phyloP scores from a whole-genome alignment of 2,113 vertebrate species.

The Sander vitreus region DNA sequence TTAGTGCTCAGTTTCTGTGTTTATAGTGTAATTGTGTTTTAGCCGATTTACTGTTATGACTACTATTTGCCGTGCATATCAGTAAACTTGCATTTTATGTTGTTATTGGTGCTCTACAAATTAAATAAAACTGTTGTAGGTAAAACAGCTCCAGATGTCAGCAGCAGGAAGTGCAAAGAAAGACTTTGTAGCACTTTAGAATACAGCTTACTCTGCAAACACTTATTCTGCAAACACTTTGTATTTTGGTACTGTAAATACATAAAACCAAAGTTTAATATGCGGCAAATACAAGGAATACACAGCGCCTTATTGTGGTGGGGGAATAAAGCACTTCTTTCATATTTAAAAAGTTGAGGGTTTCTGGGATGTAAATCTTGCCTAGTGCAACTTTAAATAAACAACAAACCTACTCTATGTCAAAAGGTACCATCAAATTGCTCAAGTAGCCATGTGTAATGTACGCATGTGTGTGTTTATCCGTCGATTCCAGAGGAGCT shows the following conservation, averaged over 20 bases:
- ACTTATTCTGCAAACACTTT: background rate
- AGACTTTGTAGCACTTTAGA: background rate
- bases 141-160: background rate
- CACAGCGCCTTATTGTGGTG: background rate
- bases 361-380: background rate
- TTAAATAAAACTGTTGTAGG: background rate
- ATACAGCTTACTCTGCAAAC: background rate
- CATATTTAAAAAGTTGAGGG: background rate
- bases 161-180: background rate
- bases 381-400: conserved; percentile 20
- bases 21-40: background rate
- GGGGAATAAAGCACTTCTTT: background rate
- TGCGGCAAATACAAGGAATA: background rate
- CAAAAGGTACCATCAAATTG: conserved; percentile 27
- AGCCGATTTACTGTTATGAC: background rate
- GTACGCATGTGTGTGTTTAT: conserved; percentile 51
- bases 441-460: conserved; percentile 24
- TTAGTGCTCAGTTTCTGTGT: background rate
- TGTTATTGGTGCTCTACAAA: background rate
- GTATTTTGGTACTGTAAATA: background rate
- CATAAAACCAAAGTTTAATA: background rate
- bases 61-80: background rate
- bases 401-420: conserved; percentile 7
- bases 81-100: background rate
- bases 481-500: conserved; percentile 35